A percentile compares a stretch with the other conserved stretches of the same genome.
phyloP scores from a whole-genome alignment of 2,888 invertebrate species.

The Chirona hameri region DNA sequence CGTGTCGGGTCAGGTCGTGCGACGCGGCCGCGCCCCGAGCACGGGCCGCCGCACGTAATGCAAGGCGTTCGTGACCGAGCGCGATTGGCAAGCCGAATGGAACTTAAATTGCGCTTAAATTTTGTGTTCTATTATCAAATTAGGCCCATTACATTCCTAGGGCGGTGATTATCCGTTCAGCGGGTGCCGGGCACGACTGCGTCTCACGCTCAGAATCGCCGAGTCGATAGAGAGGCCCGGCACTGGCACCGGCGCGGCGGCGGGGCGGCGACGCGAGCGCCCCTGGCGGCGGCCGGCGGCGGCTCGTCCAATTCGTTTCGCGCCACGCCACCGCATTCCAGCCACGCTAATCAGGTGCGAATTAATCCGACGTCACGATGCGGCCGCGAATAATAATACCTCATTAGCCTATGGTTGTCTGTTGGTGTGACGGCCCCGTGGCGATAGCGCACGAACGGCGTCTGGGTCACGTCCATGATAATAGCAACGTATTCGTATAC shows the following conservation, averaged over 20 bases:
- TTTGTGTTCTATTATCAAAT: constrained; percentile 22
- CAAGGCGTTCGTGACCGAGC: constrained; percentile 2
- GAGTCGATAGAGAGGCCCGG: background rate
- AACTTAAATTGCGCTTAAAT: constrained; percentile 24
- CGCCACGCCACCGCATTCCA: background rate
- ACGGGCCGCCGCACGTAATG: background rate
- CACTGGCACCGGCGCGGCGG: background rate
- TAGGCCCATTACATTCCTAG: constrained; percentile 9
- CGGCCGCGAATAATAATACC: constrained; percentile 13
- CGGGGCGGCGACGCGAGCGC: background rate
- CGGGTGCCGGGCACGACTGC: background rate
- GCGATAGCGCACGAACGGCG: background rate
- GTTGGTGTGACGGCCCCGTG: background rate
- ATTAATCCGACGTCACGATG: constrained; percentile 22
- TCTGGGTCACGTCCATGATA: background rate
- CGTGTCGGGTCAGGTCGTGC: background rate
- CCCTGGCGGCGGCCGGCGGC: constrained; percentile 1
- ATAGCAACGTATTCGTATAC: too few relatives aligned
- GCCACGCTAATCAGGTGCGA: constrained; percentile 22
- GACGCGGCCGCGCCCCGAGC: background rate
- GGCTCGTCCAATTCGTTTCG: background rate
- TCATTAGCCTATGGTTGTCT: constrained; percentile 1
- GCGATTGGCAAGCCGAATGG: constrained; percentile 10
- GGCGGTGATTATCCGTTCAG: constrained; percentile 13
- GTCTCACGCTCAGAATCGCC: background rate